Evolutionary conservation across 53 echinoderm and acorn worm genomes (phyloP), one percentile per base, ranked within the genome.

Genomic region (Stichopus horrens): DNA sequence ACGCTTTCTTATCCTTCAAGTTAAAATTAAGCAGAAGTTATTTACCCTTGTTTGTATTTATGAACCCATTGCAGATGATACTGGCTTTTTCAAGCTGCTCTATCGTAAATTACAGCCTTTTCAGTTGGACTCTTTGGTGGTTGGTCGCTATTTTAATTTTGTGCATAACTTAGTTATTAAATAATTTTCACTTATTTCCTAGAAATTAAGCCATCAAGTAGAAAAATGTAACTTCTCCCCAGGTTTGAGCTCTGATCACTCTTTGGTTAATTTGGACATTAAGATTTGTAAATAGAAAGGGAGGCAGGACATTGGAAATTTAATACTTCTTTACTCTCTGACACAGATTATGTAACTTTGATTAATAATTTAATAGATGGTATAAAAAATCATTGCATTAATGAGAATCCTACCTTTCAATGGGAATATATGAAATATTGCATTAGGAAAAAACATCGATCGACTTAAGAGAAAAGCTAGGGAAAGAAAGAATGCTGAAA

Each of bases 291-390:
- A 19, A 52, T 52, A 14, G 6, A 89, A 11, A 67, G 82, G 19
- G 89, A 82, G 4, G 65, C 65, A 14, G 68, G 89, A 4, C 83
- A 4, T 51, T 89, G 81, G 81, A 89, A 89, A 80, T 89, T 83
- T n/a, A 83, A 83, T 59, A 83, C 60, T 83, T 58, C 83, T 0
- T 37, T 37, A 37, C 37, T 37, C 37, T 37, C 37, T 37, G 37
- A 37, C 2, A 37, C 37, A 37, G 37, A 37, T 37, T 37, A 37
- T 37, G 37, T 37, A 37, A 37, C 37, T 1, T 37, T 37, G 37
- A 37, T 37, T 37, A 37, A 37, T 1, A 2, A 37, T 37, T 37
- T 37, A 37, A 37, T 37, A 37, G 37, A 37, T 37, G n/a, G n/a
- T n/a, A 37, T 37, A 37, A 37, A 0, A 37, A 37, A 37, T 37